Evolutionary conservation across 2,888 invertebrate species (phyloP), one percentile per base, ranked within the genome.

Genomic region (Euplexia lucipara): DNA sequence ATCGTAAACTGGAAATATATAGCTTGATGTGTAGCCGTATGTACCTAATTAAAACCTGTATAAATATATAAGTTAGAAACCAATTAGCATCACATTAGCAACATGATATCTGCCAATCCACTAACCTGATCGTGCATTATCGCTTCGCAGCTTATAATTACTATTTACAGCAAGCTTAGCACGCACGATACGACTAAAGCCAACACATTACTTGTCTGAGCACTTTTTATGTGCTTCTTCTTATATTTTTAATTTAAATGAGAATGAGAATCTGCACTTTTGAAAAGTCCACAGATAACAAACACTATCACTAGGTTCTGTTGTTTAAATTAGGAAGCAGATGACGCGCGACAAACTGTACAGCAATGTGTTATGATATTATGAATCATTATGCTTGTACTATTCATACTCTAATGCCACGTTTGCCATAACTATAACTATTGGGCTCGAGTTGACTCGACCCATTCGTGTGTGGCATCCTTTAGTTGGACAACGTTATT

Each of bases 391-490:
- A 0, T 32, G 41, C 34, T 70, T 56, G 37, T 59, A 26, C 42
- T 5, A 78, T 74, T 57, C 20, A 60, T 74, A 74, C 75, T 34
- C 42, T 14, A 26, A 35, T 30, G 34, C 14, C 41, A 69, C n/a
- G 60, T 45, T 61, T 64, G 70, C 69, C 64, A 76, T 79, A 76
- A 73, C 68, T 69, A 77, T 74, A 77, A 70, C 71, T 73, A 79
- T 75, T 75, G 48, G 42, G 35, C 56, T 39, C 48, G 42, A 32
- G 56, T 67, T 48, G 42, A 79, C 74, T 82, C 79, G 68, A 79
- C 59, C 73, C 72, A 79, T 79, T 86, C 88, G 88, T 89, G 89
- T 89, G 89, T 89, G 89, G 89, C 78, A 88, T 85, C 81, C 75
- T 78, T 70, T 74, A 59, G 72, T 70, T 66, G 72, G 75, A 78